Evolutionary conservation across 1,140 invertebrate genomes (phyloP), one percentile per base, ranked within the genome.

Genomic region (Dreissena polymorpha): DNA sequence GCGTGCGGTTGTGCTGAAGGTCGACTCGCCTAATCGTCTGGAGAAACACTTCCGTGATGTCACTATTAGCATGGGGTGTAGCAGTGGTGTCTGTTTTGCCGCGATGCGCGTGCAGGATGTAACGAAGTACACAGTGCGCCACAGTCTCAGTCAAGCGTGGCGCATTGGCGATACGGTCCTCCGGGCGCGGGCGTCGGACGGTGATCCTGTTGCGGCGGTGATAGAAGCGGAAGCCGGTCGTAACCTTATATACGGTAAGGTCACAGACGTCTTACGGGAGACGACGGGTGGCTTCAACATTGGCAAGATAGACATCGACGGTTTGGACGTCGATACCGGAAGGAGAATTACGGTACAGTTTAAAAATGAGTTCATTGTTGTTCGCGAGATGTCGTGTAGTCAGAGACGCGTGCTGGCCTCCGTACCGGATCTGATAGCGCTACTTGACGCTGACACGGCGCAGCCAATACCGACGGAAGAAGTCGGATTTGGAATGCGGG

Each of bases 341-440:
- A 78, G 83, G 65, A 67, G 68, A 7, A 16, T 90, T 0, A 10
- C 68, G 29, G 79, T 92, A 14, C 89, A 91, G 25, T 92, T 92
- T 74, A 90, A 91, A 78, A 92, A 92, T 80, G 91, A 92, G 79
- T 90, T 90, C 73, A 80, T 92, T 16, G 73, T 91, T 51, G 89
- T 73, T 21, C 84, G 70, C 60, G 86, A 23, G 81, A 63, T 57
- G 13, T 39, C 14, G 8, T 23, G 10, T 7, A 55, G n/a, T n/a
- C 23, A 57, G 13, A 68, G 63, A 2, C 16, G 85, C 16, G 77
- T 88, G 16, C 21, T 91, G 12, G 89, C 87, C 2, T 86, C 80
- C 68, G 86, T 87, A 13, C 91, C 91, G 27, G 91, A 92, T 71
- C 79, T 92, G 7, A 91, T 92, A 16, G 84, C 86, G 18, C 72